These are phyloP conservation scores for Poecilia gillii DNA, from an alignment of 2,797 vertebrate species.

Conservation along the genomic window DNA sequence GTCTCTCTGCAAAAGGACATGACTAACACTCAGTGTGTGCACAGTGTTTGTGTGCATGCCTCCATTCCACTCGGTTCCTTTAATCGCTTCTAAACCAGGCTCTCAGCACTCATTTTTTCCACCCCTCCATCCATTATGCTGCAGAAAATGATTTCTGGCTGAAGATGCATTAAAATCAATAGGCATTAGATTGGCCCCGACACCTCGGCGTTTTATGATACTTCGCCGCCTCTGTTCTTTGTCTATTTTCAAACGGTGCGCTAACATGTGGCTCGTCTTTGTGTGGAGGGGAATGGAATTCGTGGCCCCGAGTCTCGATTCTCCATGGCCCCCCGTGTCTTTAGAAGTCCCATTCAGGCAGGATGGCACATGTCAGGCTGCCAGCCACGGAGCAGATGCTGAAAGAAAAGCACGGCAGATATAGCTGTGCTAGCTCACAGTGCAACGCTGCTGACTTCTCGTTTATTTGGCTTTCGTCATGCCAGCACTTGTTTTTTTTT, in stretches of 20 bases:
- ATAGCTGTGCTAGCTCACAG: conserved; percentile 54
- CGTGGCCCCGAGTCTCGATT: conserved; percentile 69
- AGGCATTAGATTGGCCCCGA: conserved; percentile 70
- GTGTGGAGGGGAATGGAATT: conserved; percentile 63
- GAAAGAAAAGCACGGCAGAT: conserved; percentile 51
- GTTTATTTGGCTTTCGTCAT: conserved; percentile 46
- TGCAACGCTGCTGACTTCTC: conserved; percentile 50
- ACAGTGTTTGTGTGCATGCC: conserved; percentile 8
- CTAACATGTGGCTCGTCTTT: conserved; percentile 60
- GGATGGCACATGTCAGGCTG: conserved; percentile 60
- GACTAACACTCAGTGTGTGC: conserved; percentile 23
- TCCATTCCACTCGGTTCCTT: conserved; percentile 32
- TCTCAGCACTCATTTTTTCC: conserved; percentile 55
- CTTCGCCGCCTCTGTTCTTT: conserved; percentile 46
- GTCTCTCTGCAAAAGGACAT: conserved; percentile 19
- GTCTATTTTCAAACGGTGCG: conserved; percentile 67
- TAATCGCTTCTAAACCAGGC: conserved; percentile 68
- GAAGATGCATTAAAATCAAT: conserved; percentile 77
- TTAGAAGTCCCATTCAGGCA: conserved; percentile 64
- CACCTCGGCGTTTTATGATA: conserved; percentile 63
- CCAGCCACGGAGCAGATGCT: conserved; percentile 46
- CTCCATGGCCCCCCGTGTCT: conserved; percentile 62
- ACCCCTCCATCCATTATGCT: conserved; percentile 63
- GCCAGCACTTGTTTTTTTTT: conserved; percentile 21
- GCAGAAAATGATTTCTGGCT: conserved; percentile 77